A percentile compares a stretch with the other conserved stretches of the same genome.
Conservation (phyloP, 2,113 vertebrate species). For the Cariama cristata region DNA sequence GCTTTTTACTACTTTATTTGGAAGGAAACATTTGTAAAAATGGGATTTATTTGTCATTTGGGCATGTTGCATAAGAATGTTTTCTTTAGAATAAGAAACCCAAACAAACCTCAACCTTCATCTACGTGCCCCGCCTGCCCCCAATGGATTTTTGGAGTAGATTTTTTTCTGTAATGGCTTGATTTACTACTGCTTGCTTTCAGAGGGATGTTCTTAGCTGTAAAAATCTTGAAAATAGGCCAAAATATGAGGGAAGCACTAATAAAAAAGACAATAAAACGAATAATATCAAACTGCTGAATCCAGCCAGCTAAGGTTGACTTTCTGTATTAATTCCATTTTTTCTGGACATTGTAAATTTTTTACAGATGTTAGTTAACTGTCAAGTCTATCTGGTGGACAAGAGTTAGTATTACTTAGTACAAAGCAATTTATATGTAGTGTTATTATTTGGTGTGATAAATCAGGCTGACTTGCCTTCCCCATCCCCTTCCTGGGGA, state of each 20-base stretch:
- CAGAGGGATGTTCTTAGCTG: neutral
- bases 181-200: neutral
- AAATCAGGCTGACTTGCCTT: neutral
- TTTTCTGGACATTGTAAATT: neutral
- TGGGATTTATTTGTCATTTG: neutral
- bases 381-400: neutral
- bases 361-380: neutral
- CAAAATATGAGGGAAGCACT: neutral
- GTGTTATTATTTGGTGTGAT: neutral
- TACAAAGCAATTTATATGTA: neutral
- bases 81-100: neutral
- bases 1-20: neutral
- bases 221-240: neutral
- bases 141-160: neutral
- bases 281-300: neutral
- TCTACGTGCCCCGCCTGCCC: too few relatives aligned
- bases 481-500: neutral
- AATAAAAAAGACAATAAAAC: neutral
- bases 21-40: neutral
- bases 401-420: neutral
- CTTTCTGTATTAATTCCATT: neutral
- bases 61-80: neutral
- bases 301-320: neutral
- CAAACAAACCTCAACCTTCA: neutral
- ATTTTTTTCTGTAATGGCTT: neutral